Conservation (phyloP, 2,113 vertebrate genomes). For the Cettia cetti region DNA sequence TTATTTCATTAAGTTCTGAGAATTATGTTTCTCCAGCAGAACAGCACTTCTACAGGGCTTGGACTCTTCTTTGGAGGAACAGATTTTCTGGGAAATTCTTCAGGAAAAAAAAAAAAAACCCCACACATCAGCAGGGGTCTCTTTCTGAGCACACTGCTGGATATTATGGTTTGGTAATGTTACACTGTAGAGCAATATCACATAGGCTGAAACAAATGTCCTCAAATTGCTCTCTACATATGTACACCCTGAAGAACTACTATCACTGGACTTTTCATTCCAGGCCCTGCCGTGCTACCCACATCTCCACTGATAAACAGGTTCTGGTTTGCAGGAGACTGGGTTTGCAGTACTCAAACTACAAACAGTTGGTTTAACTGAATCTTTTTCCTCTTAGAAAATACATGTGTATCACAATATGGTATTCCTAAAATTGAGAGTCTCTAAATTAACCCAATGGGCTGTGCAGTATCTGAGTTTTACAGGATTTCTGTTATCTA, state of each 20-base stretch:
- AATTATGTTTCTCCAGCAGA: background rate
- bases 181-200: background rate
- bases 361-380: background rate
- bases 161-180: background rate
- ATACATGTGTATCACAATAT: fast-evolving
- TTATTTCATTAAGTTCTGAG: background rate
- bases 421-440: background rate
- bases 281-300: background rate
- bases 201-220: background rate
- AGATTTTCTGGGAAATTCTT: background rate
- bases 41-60: background rate
- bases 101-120: background rate
- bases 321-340: background rate
- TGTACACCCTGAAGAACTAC: background rate
- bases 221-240: background rate
- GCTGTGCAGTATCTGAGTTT: background rate
- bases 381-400: background rate
- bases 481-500: background rate
- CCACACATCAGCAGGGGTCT: background rate
- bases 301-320: background rate
- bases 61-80: background rate
- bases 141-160: background rate
- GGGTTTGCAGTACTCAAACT: background rate
- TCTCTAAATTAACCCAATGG: background rate
- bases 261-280: background rate